These are phyloP conservation scores for Cotesia glomerata DNA, from an alignment of 1,140 invertebrate species.

Conservation along the genomic window DNA sequence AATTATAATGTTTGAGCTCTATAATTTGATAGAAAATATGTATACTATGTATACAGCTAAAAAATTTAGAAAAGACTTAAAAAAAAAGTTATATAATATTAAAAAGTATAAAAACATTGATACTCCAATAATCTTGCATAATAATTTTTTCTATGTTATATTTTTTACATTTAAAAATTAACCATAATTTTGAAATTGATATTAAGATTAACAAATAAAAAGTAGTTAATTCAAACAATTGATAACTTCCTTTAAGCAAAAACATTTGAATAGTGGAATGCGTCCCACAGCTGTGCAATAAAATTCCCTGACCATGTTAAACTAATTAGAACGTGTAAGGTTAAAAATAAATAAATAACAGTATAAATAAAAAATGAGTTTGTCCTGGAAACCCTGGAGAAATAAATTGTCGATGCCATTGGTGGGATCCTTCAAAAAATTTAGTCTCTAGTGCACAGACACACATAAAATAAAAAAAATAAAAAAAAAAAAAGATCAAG, in stretches of 20 bases:
- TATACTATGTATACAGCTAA: no score
- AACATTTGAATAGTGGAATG: background rate
- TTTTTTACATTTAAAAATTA: no score
- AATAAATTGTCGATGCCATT: constrained; percentile 25
- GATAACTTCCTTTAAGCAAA: background rate
- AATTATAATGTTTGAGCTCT: no score
- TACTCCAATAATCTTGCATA: no score
- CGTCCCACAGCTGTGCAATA: constrained; percentile 24
- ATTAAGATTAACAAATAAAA: no score
- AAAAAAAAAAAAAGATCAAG: constrained; percentile 11
- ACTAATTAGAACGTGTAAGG: constrained; percentile 29
- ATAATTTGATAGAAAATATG: no score
- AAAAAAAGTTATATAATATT: no score
- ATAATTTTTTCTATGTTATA: no score
- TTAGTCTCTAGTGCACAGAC: background rate
- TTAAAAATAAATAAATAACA: constrained; percentile 9
- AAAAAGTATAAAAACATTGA: no score
- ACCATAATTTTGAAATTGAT: no score
- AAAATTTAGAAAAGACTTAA: no score
- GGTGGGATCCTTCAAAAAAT: constrained; percentile 9
- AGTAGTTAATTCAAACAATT: background rate
- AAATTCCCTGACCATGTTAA: constrained; percentile 30
- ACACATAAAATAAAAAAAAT: background rate
- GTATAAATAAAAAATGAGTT: background rate
- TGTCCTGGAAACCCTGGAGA: constrained; percentile 6